Evolutionary conservation across 2,797 vertebrate genomes (phyloP), one percentile per base, ranked within the genome.

Genomic region (Sebastolobus altivelis): DNA sequence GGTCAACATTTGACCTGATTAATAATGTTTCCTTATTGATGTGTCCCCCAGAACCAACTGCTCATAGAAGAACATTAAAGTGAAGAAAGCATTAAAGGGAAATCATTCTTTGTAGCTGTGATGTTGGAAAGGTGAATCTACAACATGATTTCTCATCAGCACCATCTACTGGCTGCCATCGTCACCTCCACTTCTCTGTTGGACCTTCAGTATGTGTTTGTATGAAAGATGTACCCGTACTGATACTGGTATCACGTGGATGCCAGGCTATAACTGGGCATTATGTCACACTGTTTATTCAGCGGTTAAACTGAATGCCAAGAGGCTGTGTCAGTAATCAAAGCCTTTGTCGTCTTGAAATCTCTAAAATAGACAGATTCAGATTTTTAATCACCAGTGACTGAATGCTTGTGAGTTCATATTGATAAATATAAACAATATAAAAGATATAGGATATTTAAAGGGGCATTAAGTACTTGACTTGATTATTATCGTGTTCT

Each of bases 51-150:
- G 97, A 99, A 97, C 93, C 97, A 97, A 96, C 85, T 94, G 85
- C 93, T 97, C 91, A 95, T 96, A 93, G 96, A 96, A 93, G 96
- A 97, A 94, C 97, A 96, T 95, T 97, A 96, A 38, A 95, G 86
- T 78, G 93, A 90, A 83, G 92, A 94, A 88, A 94, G 87, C 92
- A 85, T 88, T 92, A 87, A 88, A 94, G 93, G 92, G 95, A 95
- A 67, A 73, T 93, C 94, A 75, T 94, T 90, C 86, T 88, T 95
- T 94, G 89, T 94, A 93, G 95, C 95, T 96, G 93, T 95, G 94
- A 95, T 93, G 95, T 93, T 93, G 94, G 94, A 96, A 95, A 95
- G 95, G 65, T 72, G 63, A 88, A 79, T 60, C 74, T 46, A 69
- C 80, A 9, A 77, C 62, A 65, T 66, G 83, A 85, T 84, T 75